Conservation (phyloP, 2,888 invertebrate genomes). For the Incurvaria masculella region DNA sequence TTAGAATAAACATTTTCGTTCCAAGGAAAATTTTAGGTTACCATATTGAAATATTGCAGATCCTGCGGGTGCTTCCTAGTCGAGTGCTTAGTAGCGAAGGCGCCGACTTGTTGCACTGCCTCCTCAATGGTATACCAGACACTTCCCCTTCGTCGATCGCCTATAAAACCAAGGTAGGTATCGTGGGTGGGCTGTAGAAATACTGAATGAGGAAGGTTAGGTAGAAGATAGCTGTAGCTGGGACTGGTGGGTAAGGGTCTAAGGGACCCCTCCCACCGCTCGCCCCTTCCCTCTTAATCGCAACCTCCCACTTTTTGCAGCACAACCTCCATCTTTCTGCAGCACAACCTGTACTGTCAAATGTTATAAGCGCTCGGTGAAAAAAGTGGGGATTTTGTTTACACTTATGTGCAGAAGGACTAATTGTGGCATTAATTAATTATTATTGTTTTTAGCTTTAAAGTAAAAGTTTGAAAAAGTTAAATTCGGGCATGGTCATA, state of each 20-base stretch:
- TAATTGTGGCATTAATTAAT: too few species aligned
- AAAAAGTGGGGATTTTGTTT: too few species aligned
- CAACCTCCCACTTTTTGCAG: too few species aligned
- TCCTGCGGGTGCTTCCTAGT: slow-evolving; percentile 28
- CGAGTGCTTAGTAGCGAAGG: slow-evolving; percentile 37
- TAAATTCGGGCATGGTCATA: too few species aligned
- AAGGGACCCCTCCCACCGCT: neutral
- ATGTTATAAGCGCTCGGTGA: too few species aligned
- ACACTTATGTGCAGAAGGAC: too few species aligned
- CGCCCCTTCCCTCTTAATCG: slow-evolving; percentile 12
- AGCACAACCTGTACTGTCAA: too few species aligned
- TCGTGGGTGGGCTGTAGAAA: neutral
- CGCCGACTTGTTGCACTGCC: slow-evolving; percentile 30
- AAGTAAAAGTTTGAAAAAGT: too few species aligned
- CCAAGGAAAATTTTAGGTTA: too few species aligned
- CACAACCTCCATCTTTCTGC: too few species aligned
- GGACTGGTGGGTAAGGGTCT: neutral
- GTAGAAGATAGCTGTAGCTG: neutral
- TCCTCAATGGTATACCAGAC: slow-evolving; percentile 36
- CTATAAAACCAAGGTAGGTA: slow-evolving; percentile 32
- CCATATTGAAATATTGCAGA: slow-evolving; percentile 22
- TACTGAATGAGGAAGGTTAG: neutral
- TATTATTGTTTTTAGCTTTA: too few species aligned
- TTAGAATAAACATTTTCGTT: too few species aligned
- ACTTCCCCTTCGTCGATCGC: slow-evolving; percentile 18